Evolutionary conservation across 2,113 vertebrate genomes (phyloP), one percentile per base, ranked within the genome.

Genomic region (Microtus pennsylvanicus): DNA sequence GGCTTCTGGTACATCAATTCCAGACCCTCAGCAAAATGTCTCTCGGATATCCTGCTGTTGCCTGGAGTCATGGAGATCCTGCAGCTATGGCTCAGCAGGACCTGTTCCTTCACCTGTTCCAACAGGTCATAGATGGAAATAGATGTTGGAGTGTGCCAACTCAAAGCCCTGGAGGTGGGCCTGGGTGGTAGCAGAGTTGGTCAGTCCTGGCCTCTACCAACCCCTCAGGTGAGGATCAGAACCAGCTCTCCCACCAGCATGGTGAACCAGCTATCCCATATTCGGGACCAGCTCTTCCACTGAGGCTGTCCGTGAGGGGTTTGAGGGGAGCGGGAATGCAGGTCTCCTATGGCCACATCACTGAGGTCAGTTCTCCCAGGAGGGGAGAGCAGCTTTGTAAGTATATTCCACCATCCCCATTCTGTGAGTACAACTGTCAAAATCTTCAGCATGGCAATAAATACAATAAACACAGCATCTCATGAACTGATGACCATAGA

Each of bases 391-490:
- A 38, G 3, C 19, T n/a, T 87, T 70, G 0, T 81, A 87, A 69
- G 65, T 92, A 19, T 78, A 26, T 87, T 91, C 88, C 75, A 35
- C 38, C 78, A 65, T 42, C 52, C 87, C 88, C 94, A 80, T 47
- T 83, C 50, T 9, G 0, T 55, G 74, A 96, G 94, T 94, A 38
- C 6, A 12, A 0, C 13, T 69, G 69, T 94, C 63, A 87, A 81
- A 97, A 97, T 92, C 86, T 30, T 75, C 87, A 65, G 87, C 14
- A 1, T 38, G 69, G 78, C 87, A 87, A 94, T 90, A 63, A 61
- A 42, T n/a, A 28, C 92, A 93, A 96, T 81, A 97, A 97, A 88
- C 87, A 72, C 87, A 94, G 92, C 16, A 47, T 83, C 76, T 85
- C 3, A 22, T 65, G 55, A 95, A 77, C 0, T 95, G 92, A 96